A percentile compares a stretch with the other conserved stretches of the same genome.
Conservation (phyloP, 2,888 invertebrate genomes). For the Melikaiella ostensackeni region DNA sequence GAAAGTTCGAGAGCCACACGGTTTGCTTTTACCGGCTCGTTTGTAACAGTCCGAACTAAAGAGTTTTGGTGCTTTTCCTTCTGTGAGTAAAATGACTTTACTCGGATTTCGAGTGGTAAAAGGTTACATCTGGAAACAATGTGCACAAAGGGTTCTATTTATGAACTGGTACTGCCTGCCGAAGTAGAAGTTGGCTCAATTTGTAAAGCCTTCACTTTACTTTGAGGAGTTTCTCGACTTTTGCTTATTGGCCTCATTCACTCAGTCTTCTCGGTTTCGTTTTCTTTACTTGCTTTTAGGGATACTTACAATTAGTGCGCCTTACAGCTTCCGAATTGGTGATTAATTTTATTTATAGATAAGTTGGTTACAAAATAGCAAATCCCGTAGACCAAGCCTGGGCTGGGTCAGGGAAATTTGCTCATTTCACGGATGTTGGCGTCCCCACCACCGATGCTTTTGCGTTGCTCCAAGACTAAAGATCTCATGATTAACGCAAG, state of each 20-base stretch:
- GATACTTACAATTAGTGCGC: neutral
- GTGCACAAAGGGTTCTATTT: conserved; percentile 39
- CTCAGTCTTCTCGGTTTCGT: neutral
- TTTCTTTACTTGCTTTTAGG: conserved; percentile 1
- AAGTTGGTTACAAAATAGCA: too few species aligned
- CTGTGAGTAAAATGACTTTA: conserved; percentile 28
- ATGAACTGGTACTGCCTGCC: conserved; percentile 38
- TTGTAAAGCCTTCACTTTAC: conserved; percentile 30
- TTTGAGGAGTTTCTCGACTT: conserved; percentile 19
- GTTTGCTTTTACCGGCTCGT: conserved; percentile 35
- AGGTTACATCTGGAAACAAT: conserved; percentile 39
- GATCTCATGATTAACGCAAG: too few species aligned
- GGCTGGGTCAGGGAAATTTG: too few species aligned
- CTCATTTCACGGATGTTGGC: too few species aligned
- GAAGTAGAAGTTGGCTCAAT: conserved; percentile 29
- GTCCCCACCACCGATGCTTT: too few species aligned
- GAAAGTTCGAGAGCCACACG: too few species aligned
- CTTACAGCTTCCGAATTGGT: neutral
- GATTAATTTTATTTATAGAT: neutral
- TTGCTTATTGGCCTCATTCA: conserved; percentile 15
- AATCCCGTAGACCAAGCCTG: too few species aligned
- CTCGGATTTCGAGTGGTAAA: conserved; percentile 36
- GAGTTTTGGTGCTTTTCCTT: conserved; percentile 34
- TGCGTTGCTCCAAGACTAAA: too few species aligned
- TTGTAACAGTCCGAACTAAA: conserved; percentile 38